Evolutionary conservation across 2,797 vertebrate species (phyloP), one percentile per base, ranked within the genome.

Genomic region (Jordanella pulchra): DNA sequence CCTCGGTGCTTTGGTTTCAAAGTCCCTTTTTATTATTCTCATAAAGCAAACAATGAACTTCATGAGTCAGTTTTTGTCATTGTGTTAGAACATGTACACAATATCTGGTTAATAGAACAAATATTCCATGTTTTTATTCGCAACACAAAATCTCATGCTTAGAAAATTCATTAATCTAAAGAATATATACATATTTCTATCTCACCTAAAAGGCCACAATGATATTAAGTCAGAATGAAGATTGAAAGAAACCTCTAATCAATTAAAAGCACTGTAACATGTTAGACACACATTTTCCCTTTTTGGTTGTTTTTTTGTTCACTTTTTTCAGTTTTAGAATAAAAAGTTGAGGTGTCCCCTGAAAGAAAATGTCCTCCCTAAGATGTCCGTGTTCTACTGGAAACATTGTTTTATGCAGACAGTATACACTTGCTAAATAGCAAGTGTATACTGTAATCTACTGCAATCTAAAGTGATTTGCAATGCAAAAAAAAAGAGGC

Each of bases 181-280:
- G 7, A 68, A 23, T n/a, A 15, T n/a, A 67, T 23, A 51, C 12
- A 0, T 6, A 28, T 66, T 66, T 77, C 51, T 80, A 58, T 73
- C 15, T 54, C 58, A 39, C 56, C 72, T 71, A 67, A 85, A 91
- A 91, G 91, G 89, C 91, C 86, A 89, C 88, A 35, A 70, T 13
- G 21, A n/a, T n/a, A n/a, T 81, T 42, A 74, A 72, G 78, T 83
- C 35, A 79, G 67, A 80, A 72, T 51, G 72, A 1, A 63, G 72
- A 68, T 67, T 77, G 68, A 67, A 76, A 83, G 67, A 80, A 12
- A 69, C 70, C 5, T 82, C 45, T 75, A 76, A 67, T 32, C 32
- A 51, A 53, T 18, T 79, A 25, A 72, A 64, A 30, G 2, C 71
- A 32, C 4, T 65, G 1, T n/a, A n/a, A 51, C 25, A 44, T 65